Conservation (phyloP, 2,888 invertebrate genomes). For the Acleris literana region DNA sequence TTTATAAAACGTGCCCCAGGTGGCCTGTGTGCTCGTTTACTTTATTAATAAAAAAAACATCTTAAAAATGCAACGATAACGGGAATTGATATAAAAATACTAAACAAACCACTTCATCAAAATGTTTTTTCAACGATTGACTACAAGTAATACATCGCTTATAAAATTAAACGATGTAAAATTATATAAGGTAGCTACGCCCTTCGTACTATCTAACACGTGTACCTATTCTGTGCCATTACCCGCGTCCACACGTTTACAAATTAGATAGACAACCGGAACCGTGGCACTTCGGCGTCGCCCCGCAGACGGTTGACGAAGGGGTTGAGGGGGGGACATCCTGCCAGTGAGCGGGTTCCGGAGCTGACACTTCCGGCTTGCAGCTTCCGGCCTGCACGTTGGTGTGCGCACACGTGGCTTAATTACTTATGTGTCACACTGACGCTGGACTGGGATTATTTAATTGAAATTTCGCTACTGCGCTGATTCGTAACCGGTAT, state of each 20-base stretch:
- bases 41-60: too few relatives aligned
- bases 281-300: conserved; percentile 21
- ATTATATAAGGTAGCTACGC: too few relatives aligned
- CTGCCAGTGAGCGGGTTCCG: conserved; percentile 56
- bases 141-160: too few relatives aligned
- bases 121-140: too few relatives aligned
- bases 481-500: not conserved
- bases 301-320: conserved; percentile 30
- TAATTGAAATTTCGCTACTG: not conserved
- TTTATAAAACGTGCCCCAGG: too few relatives aligned
- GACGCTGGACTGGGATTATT: not conserved
- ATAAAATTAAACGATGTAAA: too few relatives aligned
- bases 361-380: conserved; percentile 65
- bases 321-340: conserved; percentile 48
- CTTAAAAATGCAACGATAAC: too few relatives aligned
- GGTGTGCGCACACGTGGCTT: conserved; percentile 44
- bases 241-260: conserved; percentile 11
- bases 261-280: conserved; percentile 31
- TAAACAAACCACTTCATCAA: too few relatives aligned
- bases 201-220: not conserved
- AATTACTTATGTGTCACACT: conserved; percentile 15
- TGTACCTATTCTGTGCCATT: conserved; percentile 6
- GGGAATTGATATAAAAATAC: too few relatives aligned
- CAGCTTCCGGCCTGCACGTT: conserved; percentile 54
- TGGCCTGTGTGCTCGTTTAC: too few relatives aligned